phyloP scores from a whole-genome alignment of 2,888 invertebrate species.

The Electrophaes corylata region DNA sequence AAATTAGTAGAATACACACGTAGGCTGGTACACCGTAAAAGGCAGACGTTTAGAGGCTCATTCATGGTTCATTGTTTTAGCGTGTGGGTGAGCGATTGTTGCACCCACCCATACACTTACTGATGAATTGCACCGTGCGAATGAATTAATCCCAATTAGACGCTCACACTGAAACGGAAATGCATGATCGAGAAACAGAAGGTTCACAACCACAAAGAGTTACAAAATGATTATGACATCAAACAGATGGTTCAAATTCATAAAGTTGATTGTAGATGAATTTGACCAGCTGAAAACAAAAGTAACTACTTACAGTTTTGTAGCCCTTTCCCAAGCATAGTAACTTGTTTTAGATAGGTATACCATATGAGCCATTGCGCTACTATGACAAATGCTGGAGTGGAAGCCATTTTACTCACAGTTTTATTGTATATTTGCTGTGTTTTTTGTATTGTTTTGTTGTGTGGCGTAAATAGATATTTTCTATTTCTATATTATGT shows the following conservation, averaged over 20 bases:
- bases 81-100: conserved; percentile 66
- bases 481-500: no score
- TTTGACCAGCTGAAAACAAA: background rate
- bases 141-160: conserved; percentile 71
- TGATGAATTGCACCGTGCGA: conserved; percentile 69
- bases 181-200: conserved; percentile 34
- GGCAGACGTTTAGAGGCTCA: conserved; percentile 57
- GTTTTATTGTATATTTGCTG: no score
- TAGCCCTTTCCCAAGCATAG: no score
- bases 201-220: conserved; percentile 4
- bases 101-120: conserved; percentile 68
- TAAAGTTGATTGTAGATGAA: background rate
- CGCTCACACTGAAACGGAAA: conserved; percentile 56
- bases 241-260: background rate
- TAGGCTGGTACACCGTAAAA: conserved; percentile 59
- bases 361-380: no score
- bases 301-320: no score
- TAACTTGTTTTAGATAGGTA: no score
- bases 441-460: no score
- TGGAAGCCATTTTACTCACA: no score
- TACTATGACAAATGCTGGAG: no score
- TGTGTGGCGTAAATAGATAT: no score
- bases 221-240: background rate
- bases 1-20: conserved; percentile 56
- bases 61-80: conserved; percentile 67